Evolutionary conservation across 2,888 invertebrate species (phyloP).

Genomic region (Nephrotoma flavescens): DNA sequence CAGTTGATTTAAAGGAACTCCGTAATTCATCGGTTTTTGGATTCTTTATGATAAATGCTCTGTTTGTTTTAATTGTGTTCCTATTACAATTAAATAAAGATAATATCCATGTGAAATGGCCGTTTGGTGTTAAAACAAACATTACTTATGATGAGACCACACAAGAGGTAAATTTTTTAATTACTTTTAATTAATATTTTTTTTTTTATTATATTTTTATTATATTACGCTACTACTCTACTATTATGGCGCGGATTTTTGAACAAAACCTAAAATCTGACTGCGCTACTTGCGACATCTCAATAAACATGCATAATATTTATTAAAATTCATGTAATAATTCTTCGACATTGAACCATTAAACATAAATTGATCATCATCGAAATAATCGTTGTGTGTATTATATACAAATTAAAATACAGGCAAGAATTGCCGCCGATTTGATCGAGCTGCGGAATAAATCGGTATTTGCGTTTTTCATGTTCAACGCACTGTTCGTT

Average conservation of each 20-base stretch:
- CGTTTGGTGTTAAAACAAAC: constrained; percentile 85
- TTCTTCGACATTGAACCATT: not conserved
- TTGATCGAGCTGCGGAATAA: constrained; percentile 92
- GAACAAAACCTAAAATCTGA: not conserved
- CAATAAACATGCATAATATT: not conserved
- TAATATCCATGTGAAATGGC: constrained; percentile 91
- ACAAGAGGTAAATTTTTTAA: constrained; percentile 64
- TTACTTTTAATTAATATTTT: not conserved
- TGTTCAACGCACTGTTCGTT: constrained; percentile 99
- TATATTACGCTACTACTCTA: not conserved
- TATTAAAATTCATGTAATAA: not conserved
- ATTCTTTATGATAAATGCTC: constrained; percentile 97
- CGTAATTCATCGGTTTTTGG: constrained; percentile 90
- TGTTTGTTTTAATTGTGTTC: constrained; percentile 97
- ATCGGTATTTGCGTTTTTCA: constrained; percentile 94
- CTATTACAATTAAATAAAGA: constrained; percentile 98
- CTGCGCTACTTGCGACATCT: not conserved
- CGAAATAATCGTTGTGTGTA: not conserved
- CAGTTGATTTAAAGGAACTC: constrained; percentile 81
- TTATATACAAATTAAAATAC: constrained; percentile 19
- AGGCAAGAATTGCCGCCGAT: constrained; percentile 80
- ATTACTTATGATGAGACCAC: constrained; percentile 80
- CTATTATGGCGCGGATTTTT: not conserved
- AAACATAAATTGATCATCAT: not conserved
- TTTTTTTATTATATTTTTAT: constrained; percentile 3